phyloP scores from a whole-genome alignment of 1,140 invertebrate species.

The Calliopsis andreniformis region DNA sequence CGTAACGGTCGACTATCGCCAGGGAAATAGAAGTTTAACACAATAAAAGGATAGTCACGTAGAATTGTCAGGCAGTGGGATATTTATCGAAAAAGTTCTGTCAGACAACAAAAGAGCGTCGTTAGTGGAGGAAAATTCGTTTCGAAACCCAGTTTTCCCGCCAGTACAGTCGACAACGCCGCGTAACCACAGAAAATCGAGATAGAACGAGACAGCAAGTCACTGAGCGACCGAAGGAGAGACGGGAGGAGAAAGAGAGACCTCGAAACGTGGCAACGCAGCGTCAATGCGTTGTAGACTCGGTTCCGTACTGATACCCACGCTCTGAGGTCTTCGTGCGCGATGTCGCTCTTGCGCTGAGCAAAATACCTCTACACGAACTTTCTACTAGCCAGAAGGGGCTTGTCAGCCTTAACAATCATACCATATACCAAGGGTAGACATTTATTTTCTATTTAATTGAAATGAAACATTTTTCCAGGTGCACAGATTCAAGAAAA shows the following conservation, averaged over 20 bases:
- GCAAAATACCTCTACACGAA: slow-evolving; percentile 74
- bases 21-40: no score
- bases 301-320: slow-evolving; percentile 82
- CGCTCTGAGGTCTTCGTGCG: slow-evolving; percentile 77
- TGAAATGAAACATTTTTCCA: background rate
- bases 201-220: slow-evolving; percentile 41
- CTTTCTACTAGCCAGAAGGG: slow-evolving; percentile 80
- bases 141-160: slow-evolving; percentile 81
- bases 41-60: no score
- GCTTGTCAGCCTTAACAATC: slow-evolving; percentile 70
- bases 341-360: slow-evolving; percentile 61
- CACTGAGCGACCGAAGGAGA: slow-evolving; percentile 33
- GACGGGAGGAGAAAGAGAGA: slow-evolving; percentile 55
- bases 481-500: background rate
- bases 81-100: slow-evolving; percentile 1
- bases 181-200: slow-evolving; percentile 56
- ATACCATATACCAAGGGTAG: slow-evolving; percentile 43
- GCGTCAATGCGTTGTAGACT: slow-evolving; percentile 78
- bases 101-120: background rate
- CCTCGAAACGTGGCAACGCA: slow-evolving; percentile 80
- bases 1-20: no score
- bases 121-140: slow-evolving; percentile 73
- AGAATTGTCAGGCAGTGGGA: no score
- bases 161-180: slow-evolving; percentile 73
- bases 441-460: slow-evolving; percentile 27